Evolutionary conservation across 1,140 invertebrate genomes (phyloP).

Genomic region (Diorhabda sublineata): DNA sequence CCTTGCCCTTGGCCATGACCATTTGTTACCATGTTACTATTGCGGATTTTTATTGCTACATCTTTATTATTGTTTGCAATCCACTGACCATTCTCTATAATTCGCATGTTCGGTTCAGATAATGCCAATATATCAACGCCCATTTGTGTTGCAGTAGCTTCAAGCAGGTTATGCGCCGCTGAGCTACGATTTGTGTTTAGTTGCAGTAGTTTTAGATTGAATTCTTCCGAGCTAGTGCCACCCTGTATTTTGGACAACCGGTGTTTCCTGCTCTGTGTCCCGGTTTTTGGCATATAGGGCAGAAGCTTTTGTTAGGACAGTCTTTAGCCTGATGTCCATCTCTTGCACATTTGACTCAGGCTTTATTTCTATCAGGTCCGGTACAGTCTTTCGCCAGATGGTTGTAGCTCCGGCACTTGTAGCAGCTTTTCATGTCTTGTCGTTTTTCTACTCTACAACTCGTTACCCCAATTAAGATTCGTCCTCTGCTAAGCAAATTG

Average conservation of each 20-base stretch:
- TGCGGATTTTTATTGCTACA: background rate
- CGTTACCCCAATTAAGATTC: constrained; percentile 16
- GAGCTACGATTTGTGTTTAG: background rate
- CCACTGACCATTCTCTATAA: background rate
- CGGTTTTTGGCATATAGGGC: background rate
- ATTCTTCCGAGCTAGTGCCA: background rate
- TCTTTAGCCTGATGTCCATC: constrained; percentile 11
- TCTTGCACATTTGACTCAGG: constrained; percentile 20
- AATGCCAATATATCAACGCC: background rate
- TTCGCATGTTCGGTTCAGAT: background rate
- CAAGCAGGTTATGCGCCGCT: background rate
- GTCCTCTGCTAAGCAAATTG: background rate
- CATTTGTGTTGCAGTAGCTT: background rate
- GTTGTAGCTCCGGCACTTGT: constrained; percentile 11
- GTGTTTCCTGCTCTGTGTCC: background rate
- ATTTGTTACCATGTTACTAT: background rate
- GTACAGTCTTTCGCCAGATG: constrained; percentile 18
- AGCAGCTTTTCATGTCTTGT: too few species aligned
- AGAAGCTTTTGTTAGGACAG: background rate
- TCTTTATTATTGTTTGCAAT: background rate
- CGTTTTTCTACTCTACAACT: constrained; percentile 15
- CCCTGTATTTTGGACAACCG: background rate
- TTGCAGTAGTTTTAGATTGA: too few species aligned
- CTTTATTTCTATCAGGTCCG: constrained; percentile 19
- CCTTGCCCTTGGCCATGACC: too few species aligned